Evolutionary conservation across 2,888 invertebrate genomes (phyloP).

Genomic region (Rhamnusium bicolor): DNA sequence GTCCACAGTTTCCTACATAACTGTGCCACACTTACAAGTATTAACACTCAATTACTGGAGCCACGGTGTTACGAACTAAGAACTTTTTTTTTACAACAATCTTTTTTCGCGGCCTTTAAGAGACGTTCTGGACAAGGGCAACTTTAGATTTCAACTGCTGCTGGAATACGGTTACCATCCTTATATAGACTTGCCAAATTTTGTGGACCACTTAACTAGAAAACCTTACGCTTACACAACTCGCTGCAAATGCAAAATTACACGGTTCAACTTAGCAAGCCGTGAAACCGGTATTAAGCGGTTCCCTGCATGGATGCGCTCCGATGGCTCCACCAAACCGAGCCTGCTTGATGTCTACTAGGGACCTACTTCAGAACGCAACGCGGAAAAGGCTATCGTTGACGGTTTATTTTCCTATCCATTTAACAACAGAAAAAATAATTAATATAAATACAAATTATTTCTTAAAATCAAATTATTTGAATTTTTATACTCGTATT

Average conservation of each 20-base stretch:
- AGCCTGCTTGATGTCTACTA: conserved; percentile 39
- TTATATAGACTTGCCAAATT: conserved; percentile 76
- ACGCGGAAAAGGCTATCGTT: conserved; percentile 13
- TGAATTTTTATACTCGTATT: too few species aligned
- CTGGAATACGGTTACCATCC: conserved; percentile 65
- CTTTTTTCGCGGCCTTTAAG: conserved; percentile 3
- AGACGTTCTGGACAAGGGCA: conserved; percentile 38
- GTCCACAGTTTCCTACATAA: neutral
- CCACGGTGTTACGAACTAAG: neutral
- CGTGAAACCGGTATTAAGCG: conserved; percentile 73
- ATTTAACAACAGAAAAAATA: neutral
- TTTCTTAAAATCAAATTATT: neutral
- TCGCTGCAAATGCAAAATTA: conserved; percentile 75
- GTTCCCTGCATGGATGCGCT: conserved; percentile 70
- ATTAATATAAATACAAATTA: neutral
- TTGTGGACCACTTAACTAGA: conserved; percentile 78
- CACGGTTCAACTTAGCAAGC: conserved; percentile 75
- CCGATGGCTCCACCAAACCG: conserved; percentile 60
- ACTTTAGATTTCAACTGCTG: conserved; percentile 61
- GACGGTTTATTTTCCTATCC: conserved; percentile 3
- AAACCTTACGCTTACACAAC: conserved; percentile 74
- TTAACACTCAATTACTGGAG: neutral
- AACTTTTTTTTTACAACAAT: neutral
- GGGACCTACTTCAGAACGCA: conserved; percentile 28
- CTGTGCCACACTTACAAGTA: neutral